Conservation (phyloP, 2,888 invertebrate species). For the Cephalotes varians region DNA sequence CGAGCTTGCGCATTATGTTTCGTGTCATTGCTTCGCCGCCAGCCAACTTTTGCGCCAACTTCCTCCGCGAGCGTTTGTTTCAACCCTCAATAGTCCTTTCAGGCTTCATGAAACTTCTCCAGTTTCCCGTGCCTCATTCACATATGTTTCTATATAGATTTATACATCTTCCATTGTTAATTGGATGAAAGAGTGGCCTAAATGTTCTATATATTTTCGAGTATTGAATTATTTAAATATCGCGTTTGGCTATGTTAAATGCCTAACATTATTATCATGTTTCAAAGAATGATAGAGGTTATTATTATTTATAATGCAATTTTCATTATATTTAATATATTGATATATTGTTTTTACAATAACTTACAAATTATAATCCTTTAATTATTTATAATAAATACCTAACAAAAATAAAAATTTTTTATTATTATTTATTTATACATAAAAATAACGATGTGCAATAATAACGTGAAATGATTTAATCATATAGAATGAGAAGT, state of each 20-base stretch:
- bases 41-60: conserved; percentile 45
- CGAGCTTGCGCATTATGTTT: conserved; percentile 50
- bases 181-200: not conserved
- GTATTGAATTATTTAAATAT: conserved; percentile 17
- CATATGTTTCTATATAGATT: conserved; percentile 20
- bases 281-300: not conserved
- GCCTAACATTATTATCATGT: not conserved
- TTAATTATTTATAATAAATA: conserved; percentile 1
- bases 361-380: not conserved
- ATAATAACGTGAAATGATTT: not conserved
- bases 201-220: conserved; percentile 22
- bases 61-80: conserved; percentile 22
- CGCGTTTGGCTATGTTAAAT: not conserved
- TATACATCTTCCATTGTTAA: not conserved
- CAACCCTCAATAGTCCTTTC: conserved; percentile 30
- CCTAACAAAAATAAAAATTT: not conserved
- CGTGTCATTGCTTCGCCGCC: conserved; percentile 40
- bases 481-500: not conserved
- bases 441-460: not conserved
- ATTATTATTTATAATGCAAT: not conserved
- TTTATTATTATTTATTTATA: not conserved
- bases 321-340: not conserved
- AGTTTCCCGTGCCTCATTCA: conserved; percentile 4
- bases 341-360: not conserved
- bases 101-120: conserved; percentile 16